These are phyloP conservation scores for Ectropis crepuscularia DNA, from an alignment of 2,888 invertebrate species.

Conservation along the genomic window DNA sequence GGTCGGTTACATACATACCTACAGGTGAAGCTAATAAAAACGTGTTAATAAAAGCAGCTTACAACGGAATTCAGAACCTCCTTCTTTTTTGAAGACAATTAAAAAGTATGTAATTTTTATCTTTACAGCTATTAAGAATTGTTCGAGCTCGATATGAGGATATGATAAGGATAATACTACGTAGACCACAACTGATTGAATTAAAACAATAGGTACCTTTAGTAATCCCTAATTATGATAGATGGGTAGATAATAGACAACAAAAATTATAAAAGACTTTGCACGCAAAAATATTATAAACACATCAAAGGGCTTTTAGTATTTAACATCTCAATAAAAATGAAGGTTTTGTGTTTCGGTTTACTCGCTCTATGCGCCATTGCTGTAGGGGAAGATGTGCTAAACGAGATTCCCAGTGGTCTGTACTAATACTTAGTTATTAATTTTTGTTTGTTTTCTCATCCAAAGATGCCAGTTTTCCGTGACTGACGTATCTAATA, in stretches of 20 bases:
- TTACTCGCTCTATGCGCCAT: slow-evolving; percentile 31
- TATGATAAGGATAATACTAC: slow-evolving; percentile 2
- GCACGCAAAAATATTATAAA: slow-evolving; percentile 1
- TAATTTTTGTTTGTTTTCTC: too few species aligned
- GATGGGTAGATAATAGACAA: slow-evolving; percentile 19
- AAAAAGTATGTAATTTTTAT: too few species aligned
- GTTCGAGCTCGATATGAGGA: neutral
- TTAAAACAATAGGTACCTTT: neutral
- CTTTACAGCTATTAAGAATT: too few species aligned
- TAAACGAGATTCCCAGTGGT: slow-evolving; percentile 31
- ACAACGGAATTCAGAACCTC: too few species aligned
- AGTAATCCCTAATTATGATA: slow-evolving; percentile 28
- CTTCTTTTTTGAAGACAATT: too few species aligned
- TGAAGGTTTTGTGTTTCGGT: slow-evolving; percentile 33
- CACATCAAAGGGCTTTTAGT: slow-evolving; percentile 9
- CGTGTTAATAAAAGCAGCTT: too few species aligned
- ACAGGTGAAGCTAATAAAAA: too few species aligned
- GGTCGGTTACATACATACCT: too few species aligned
- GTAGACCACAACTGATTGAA: slow-evolving; percentile 5
- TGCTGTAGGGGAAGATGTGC: slow-evolving; percentile 27
- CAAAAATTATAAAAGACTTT: slow-evolving; percentile 18
- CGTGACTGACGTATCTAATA: too few species aligned
- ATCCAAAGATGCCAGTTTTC: too few species aligned
- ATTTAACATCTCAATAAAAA: slow-evolving; percentile 12
- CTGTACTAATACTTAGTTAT: slow-evolving; percentile 7